Percentiles rank a stretch among this genome's conserved stretches.
phyloP scores from a whole-genome alignment of 2,797 vertebrate genomes.

The Gallinago stenura region DNA sequence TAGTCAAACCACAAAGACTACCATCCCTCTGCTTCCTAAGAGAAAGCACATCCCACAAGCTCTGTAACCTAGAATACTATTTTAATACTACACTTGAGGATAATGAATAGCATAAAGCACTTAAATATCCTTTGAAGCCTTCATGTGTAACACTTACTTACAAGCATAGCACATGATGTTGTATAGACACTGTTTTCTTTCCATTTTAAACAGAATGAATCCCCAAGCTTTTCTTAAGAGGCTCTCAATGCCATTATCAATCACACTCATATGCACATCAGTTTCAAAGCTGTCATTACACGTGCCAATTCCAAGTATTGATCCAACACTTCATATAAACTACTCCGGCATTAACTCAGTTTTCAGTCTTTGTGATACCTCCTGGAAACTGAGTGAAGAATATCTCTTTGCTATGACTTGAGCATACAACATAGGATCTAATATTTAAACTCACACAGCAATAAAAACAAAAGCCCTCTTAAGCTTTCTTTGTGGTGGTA shows the following conservation, averaged over 20 bases:
- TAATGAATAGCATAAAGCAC: neutral
- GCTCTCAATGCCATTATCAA: neutral
- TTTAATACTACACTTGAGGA: neutral
- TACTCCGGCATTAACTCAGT: neutral
- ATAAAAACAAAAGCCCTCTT: neutral
- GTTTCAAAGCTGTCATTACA: slow-evolving; percentile 17
- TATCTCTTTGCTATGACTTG: neutral
- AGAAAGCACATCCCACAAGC: neutral
- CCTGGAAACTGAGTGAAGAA: neutral
- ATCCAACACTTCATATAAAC: neutral
- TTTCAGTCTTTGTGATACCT: neutral
- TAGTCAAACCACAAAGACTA: neutral
- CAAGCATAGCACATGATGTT: neutral
- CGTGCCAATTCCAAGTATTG: neutral
- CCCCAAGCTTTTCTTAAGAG: neutral
- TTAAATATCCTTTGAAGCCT: neutral
- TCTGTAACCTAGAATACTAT: neutral
- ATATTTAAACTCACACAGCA: neutral
- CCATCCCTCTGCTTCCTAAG: neutral
- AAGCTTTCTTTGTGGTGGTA: neutral
- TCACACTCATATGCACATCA: neutral
- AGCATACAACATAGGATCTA: neutral
- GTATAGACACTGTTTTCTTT: neutral
- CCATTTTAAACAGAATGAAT: slow-evolving; percentile 9
- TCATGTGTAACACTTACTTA: neutral